phyloP scores from a whole-genome alignment of 2,113 vertebrate genomes.

The Mesembrinibis cayennensis region DNA sequence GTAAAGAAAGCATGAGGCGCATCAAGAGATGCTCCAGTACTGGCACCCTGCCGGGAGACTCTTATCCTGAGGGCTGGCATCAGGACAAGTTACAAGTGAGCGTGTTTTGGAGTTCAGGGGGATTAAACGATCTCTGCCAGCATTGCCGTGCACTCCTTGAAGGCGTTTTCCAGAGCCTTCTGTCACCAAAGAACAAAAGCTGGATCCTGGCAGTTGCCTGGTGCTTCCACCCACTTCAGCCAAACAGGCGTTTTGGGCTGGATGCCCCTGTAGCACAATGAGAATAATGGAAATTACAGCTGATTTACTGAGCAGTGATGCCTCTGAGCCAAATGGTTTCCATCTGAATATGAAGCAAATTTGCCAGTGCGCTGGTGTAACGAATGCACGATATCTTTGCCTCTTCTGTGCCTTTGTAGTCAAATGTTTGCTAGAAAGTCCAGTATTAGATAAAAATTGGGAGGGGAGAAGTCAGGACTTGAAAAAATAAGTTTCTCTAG shows the following conservation, averaged over 20 bases:
- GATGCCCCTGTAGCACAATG: slow-evolving; percentile 14
- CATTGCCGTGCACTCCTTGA: neutral
- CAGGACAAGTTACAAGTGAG: neutral
- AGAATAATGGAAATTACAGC: slow-evolving; percentile 40
- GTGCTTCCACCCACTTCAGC: slow-evolving; percentile 10
- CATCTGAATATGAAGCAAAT: slow-evolving; percentile 30
- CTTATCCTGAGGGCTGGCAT: neutral
- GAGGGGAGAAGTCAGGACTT: neutral
- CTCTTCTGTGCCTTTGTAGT: neutral
- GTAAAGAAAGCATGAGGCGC: fast-evolving
- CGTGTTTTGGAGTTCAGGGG: neutral
- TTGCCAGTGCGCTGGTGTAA: neutral
- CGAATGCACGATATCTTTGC: neutral
- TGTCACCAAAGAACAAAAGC: slow-evolving; percentile 33
- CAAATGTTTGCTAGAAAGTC: neutral
- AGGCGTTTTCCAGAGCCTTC: slow-evolving; percentile 13
- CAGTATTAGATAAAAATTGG: neutral
- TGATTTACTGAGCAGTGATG: slow-evolving; percentile 32
- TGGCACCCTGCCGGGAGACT: neutral
- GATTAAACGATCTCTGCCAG: neutral
- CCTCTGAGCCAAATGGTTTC: slow-evolving; percentile 46
- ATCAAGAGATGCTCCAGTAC: neutral
- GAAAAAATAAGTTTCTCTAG: neutral
- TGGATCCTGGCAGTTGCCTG: slow-evolving; percentile 33
- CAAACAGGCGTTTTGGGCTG: slow-evolving; percentile 32